phyloP scores from a whole-genome alignment of 2,888 invertebrate genomes.

The Cotesia congregata region DNA sequence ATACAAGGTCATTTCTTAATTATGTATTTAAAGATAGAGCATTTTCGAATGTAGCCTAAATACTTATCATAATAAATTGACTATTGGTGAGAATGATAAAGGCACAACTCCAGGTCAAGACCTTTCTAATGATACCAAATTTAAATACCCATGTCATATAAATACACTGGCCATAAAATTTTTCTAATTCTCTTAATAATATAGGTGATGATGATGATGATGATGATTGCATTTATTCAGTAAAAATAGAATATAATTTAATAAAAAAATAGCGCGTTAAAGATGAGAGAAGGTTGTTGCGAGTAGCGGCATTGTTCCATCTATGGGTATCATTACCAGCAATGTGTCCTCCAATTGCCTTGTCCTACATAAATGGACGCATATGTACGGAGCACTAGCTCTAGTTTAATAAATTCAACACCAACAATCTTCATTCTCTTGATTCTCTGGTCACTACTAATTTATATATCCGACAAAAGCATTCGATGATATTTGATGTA shows the following conservation, averaged over 20 bases:
- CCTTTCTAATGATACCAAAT: too few relatives aligned
- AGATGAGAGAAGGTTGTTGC: constrained; percentile 4
- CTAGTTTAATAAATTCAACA: background rate
- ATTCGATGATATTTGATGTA: background rate
- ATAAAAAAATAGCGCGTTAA: background rate
- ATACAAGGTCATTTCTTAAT: too few relatives aligned
- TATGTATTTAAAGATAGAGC: too few relatives aligned
- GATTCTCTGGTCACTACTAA: background rate
- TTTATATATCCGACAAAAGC: background rate
- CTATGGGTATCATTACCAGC: constrained; percentile 27
- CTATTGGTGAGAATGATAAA: too few relatives aligned
- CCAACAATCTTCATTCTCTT: background rate
- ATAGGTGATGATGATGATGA: background rate
- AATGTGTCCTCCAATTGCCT: constrained; percentile 24
- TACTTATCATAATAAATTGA: too few relatives aligned
- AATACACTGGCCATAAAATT: too few relatives aligned
- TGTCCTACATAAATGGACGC: constrained; percentile 22
- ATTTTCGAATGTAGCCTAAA: too few relatives aligned
- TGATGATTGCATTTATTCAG: background rate
- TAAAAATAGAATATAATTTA: background rate
- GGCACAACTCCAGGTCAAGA: too few relatives aligned
- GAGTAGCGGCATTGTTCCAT: constrained; percentile 22
- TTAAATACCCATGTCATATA: too few relatives aligned
- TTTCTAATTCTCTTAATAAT: too few relatives aligned
- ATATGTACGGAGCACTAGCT: background rate